Conservation (phyloP, 2,113 vertebrate species). For the Cryptomyrus ogoouensis region DNA sequence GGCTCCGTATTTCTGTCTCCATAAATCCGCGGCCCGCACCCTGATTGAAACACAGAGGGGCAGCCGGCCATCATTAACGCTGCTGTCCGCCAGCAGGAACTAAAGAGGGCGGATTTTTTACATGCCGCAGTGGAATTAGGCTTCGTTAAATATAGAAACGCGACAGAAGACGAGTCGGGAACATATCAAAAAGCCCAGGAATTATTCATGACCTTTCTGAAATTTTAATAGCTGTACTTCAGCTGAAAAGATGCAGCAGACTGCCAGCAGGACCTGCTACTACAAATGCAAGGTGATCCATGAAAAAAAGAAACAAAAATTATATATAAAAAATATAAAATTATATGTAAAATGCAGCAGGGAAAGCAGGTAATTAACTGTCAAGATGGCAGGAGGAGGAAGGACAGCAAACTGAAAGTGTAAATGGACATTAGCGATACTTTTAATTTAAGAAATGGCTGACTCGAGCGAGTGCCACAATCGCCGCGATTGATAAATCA, state of each 20-base stretch:
- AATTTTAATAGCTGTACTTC: constrained; percentile 54
- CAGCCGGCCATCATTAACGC: not conserved
- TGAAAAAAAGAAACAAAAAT: not conserved
- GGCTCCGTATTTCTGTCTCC: not conserved
- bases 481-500: not conserved
- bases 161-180: constrained; percentile 34
- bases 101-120: constrained; percentile 14
- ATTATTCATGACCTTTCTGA: constrained; percentile 46
- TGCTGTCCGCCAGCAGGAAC: not conserved
- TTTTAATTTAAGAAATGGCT: constrained; percentile 15
- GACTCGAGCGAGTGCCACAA: not conserved
- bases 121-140: constrained; percentile 10
- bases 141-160: constrained; percentile 59
- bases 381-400: not conserved
- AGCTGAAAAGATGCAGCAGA: not conserved
- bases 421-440: not conserved
- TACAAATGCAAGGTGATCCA: not conserved
- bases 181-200: constrained; percentile 18
- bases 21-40: not conserved
- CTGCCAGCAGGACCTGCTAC: not conserved
- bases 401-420: not conserved
- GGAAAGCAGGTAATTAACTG: not conserved
- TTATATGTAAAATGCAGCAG: not conserved
- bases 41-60: not conserved
- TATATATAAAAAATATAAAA: not conserved